These are phyloP conservation scores for Cremastobaeus sp. DNA, from an alignment of 2,888 invertebrate species.

Conservation along the genomic window DNA sequence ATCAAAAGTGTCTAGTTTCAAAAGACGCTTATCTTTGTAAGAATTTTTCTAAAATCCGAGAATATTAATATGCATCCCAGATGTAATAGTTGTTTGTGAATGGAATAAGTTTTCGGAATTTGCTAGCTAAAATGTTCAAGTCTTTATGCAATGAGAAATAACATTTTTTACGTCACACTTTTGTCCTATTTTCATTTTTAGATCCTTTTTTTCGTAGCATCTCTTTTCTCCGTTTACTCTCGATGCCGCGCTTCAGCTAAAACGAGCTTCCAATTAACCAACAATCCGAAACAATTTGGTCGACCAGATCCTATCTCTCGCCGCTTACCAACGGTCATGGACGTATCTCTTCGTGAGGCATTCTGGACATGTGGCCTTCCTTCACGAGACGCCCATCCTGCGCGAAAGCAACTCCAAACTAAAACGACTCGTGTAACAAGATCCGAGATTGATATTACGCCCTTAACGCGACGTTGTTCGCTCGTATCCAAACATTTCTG, in stretches of 20 bases:
- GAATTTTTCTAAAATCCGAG: too few relatives aligned
- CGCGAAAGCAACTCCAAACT: slow-evolving; percentile 60
- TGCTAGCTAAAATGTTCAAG: slow-evolving; percentile 1
- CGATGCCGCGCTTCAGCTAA: slow-evolving; percentile 62
- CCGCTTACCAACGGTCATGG: slow-evolving; percentile 63
- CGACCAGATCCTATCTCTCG: slow-evolving; percentile 71
- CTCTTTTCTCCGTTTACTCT: slow-evolving; percentile 45
- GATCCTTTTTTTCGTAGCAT: slow-evolving; percentile 31
- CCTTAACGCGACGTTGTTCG: slow-evolving; percentile 63
- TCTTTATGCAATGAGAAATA: slow-evolving; percentile 9
- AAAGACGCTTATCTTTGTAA: too few relatives aligned
- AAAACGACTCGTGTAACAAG: slow-evolving; percentile 65
- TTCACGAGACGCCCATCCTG: slow-evolving; percentile 60
- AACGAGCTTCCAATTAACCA: slow-evolving; percentile 76
- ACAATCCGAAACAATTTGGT: slow-evolving; percentile 77
- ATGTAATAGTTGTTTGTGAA: too few relatives aligned
- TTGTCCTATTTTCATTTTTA: slow-evolving; percentile 48
- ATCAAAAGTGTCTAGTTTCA: too few relatives aligned
- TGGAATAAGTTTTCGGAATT: too few relatives aligned
- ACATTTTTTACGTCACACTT: slow-evolving; percentile 45
- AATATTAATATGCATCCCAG: too few relatives aligned
- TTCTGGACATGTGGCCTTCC: slow-evolving; percentile 63
- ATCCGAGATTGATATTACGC: slow-evolving; percentile 65
- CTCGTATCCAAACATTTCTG: slow-evolving; percentile 60
- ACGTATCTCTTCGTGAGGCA: slow-evolving; percentile 62